These are phyloP conservation scores for Platysteira castanea DNA, from an alignment of 2,113 vertebrate genomes.

Conservation along the genomic window DNA sequence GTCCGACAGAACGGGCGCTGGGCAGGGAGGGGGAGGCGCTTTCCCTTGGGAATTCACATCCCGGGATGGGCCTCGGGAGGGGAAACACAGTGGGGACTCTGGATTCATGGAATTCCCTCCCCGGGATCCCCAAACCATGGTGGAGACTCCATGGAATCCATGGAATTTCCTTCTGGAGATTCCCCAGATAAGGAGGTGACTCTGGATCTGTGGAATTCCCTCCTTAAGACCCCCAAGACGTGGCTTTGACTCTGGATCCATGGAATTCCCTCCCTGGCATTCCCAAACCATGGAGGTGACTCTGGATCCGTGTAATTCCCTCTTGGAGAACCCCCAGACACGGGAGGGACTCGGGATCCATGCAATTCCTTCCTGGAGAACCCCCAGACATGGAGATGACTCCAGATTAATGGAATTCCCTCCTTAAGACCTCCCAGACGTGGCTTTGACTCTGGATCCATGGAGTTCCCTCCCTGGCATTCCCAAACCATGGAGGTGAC, in stretches of 20 bases:
- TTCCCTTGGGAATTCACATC: neutral
- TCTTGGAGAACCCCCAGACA: too few relatives aligned
- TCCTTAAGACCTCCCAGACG: accelerated
- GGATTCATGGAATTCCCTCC: neutral
- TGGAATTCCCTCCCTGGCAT: neutral
- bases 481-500: too few relatives aligned
- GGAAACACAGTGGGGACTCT: accelerated
- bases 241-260: accelerated
- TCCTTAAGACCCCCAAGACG: accelerated
- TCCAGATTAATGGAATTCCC: neutral
- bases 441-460: accelerated
- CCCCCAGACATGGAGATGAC: accelerated
- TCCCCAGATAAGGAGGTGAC: accelerated
- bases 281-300: too few relatives aligned
- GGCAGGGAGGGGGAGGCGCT: accelerated
- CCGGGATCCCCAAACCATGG: accelerated
- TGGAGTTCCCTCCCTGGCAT: neutral
- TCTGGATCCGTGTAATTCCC: neutral
- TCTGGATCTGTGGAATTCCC: neutral
- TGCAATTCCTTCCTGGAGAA: neutral
- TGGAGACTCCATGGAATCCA: accelerated
- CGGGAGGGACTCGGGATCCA: accelerated
- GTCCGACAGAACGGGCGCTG: neutral
- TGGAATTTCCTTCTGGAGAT: too few relatives aligned
- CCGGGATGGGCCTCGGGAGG: neutral